These are phyloP conservation scores for Zaprionus africanus DNA, from an alignment of 1,140 invertebrate species.

Conservation along the genomic window DNA sequence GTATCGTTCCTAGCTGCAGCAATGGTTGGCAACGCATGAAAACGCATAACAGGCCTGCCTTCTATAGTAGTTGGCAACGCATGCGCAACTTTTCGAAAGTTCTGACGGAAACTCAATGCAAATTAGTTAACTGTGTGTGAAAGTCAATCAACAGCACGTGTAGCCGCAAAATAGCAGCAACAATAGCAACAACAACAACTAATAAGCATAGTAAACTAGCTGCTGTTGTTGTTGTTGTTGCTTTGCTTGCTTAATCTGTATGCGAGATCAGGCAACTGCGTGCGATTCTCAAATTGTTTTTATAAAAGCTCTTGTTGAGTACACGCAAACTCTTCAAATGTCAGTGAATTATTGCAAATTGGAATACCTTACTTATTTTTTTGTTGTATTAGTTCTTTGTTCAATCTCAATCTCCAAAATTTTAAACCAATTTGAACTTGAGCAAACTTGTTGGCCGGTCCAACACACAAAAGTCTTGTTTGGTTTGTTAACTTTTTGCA, in stretches of 20 bases:
- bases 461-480: conserved; percentile 59
- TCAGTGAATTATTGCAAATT: conserved; percentile 62
- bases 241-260: conserved; percentile 35
- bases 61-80: conserved; percentile 5
- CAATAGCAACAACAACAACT: conserved; percentile 42
- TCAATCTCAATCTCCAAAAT: conserved; percentile 17
- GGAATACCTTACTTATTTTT: conserved; percentile 10
- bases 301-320: conserved; percentile 12
- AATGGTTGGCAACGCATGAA: neutral
- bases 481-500: conserved; percentile 70
- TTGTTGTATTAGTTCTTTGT: conserved; percentile 10
- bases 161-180: conserved; percentile 47
- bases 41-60: neutral
- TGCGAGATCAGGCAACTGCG: conserved; percentile 13
- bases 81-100: conserved; percentile 29
- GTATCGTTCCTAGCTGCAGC: conserved; percentile 1
- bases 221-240: neutral
- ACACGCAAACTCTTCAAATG: conserved; percentile 43
- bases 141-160: conserved; percentile 82
- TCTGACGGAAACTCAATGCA: conserved; percentile 39
- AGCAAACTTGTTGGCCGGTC: conserved; percentile 68
- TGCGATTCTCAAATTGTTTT: conserved; percentile 17
- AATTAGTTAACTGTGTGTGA: conserved; percentile 58
- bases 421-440: conserved; percentile 78
- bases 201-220: conserved; percentile 8